Evolutionary conservation across 2,797 vertebrate species (phyloP), one percentile per base, ranked within the genome.

Genomic region (Chrosomus eos): DNA sequence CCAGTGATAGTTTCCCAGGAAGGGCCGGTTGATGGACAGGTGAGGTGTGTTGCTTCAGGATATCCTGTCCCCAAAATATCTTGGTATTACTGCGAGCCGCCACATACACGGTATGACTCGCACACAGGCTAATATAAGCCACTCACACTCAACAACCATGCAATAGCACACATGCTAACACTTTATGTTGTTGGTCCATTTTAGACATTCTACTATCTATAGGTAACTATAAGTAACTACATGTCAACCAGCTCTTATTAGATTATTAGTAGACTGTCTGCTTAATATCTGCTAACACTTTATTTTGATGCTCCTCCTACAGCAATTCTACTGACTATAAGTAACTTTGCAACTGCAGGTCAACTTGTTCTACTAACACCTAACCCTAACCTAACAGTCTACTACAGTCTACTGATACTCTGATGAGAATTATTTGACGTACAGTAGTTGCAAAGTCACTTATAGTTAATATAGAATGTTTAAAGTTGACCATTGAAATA

Each of bases 51-150:
- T n/a, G 98, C 97, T 18, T 93, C 95, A 58, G 98, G 97, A 14
- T 97, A 96, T 90, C 98, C 98, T 1, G 92, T 96, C 78, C 98
- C 98, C 23, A 96, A 96, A 89, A 97, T 99, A 89, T 96, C 96
- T 81, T 99, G 98, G 98, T 98, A 95, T 90, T 97, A 98, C 89
- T 96, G 95, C 85, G 91, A 97, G 83, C 93, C 88, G 45, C 94
- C 93, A 8, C 92, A 93, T 83, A 94, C 92, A 0, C 93, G 95
- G 95, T 94, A 92, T 19, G 80, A 68, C 13, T 21, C 72, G 67
- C 31, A 3, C 36, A 60, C 64, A 76, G 38, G 68, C 74, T 60
- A 23, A 83, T n/a, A 51, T 53, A 55, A 80, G 19, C 31, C 31
- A 67, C 70, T 31, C 45, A 36, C 66, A 71, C 36, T 58, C 31